Evolutionary conservation across 1,140 invertebrate species (phyloP), one percentile per base, ranked within the genome.

Genomic region (Rhyacophila brunnea): DNA sequence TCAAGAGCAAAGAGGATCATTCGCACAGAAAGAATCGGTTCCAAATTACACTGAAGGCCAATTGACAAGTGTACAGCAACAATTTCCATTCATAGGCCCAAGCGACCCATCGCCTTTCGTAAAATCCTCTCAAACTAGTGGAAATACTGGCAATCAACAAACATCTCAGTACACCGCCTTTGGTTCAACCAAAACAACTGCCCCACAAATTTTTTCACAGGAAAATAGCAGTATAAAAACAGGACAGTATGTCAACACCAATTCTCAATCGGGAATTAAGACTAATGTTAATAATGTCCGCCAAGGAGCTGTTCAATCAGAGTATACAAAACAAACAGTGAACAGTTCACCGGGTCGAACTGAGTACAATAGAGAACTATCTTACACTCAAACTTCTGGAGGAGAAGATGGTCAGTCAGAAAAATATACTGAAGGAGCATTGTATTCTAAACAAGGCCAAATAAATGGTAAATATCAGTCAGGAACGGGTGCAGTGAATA

Each of bases 11-110:
- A n/a, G 38, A n/a, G 15, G 23, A 5, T 28, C 23, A 9, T 28
- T 28, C 23, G 9, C 23, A 40, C 11, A 45, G 5, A n/a, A 45
- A 18, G 43, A 6, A 11, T 45, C 43, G 9, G 6, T 5, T 19
- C 9, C 17, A 13, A 57, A 35, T 58, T 40, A 45, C 19, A 44
- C 44, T 32, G 19, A 55, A 2, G 52, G 52, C 3, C 40, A 45
- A 9, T 34, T 55, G 15, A 46, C 45, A 55, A 55, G 52, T 20
- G 52, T 55, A 6, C 52, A 55, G 17, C 50, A 60, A 47, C 42
- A 51, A 10, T 14, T 50, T 58, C 48, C 48, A 52, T 42, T 43
- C 19, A 44, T 19, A 54, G 23, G 13, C 46, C 18, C 28, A 17
- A 35, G 18, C 13, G 18, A 48, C 35, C 46, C 15, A 14, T 13